Evolutionary conservation across 2,113 vertebrate species (phyloP).

Genomic region (Mesoclemmys tuberculata): DNA sequence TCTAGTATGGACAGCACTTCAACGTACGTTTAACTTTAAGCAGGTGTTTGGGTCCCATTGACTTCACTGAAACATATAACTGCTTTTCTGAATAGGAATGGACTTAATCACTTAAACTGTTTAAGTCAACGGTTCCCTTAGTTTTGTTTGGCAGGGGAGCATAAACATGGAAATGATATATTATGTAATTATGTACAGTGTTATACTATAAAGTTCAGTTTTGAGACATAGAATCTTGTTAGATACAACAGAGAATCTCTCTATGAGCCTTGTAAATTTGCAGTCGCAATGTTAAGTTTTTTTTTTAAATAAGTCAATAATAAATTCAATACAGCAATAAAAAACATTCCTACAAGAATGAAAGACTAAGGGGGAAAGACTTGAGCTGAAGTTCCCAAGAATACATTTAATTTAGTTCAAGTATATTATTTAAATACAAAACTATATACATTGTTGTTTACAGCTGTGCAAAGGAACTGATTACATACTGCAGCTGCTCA

Average conservation of each 20-base stretch:
- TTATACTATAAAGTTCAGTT: background rate
- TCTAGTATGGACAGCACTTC: background rate
- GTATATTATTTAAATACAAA: background rate
- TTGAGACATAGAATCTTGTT: background rate
- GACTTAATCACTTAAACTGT: background rate
- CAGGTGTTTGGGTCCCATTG: background rate
- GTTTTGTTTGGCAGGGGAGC: background rate
- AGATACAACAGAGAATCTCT: background rate
- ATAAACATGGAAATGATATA: background rate
- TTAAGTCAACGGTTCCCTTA: background rate
- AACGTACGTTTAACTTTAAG: background rate
- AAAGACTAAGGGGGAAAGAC: background rate
- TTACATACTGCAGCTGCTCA: background rate
- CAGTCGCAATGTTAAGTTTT: background rate
- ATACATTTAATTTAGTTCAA: slow-evolving; percentile 20
- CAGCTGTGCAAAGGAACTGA: background rate
- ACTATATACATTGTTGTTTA: background rate
- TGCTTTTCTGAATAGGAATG: background rate
- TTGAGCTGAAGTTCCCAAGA: background rate
- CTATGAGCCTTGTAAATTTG: background rate
- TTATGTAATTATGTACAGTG: background rate
- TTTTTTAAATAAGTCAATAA: slow-evolving; percentile 12
- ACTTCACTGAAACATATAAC: background rate
- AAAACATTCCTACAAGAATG: background rate
- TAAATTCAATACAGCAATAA: background rate